Evolutionary conservation across 2,888 invertebrate genomes (phyloP), one percentile per base, ranked within the genome.

Genomic region (Napeogenes sylphis): DNA sequence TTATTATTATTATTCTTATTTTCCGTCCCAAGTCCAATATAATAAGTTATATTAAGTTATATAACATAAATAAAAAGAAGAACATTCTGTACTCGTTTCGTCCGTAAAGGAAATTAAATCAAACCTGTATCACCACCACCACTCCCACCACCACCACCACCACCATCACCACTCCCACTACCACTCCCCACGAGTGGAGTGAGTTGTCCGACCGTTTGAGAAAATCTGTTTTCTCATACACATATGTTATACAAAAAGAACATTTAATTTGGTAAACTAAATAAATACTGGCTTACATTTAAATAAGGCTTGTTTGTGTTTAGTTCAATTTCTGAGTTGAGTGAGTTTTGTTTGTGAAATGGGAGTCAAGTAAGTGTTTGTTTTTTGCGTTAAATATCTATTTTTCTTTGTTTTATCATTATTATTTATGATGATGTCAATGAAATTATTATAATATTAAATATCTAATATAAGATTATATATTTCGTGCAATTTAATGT

Each of bases 121-220:
- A 21, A 21, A 21, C 21, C 21, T 21, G 21, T 21, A 21, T 21
- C 21, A 21, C 21, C 21, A 21, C 21, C 21, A 21, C 21, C 21
- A 21, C 21, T n/a, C n/a, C n/a, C 21, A 21, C 21, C 21, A 21
- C 21, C 1, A 0, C 21, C 21, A 21, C 21, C 21, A 72, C 69
- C 71, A 70, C 72, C n/a, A n/a, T n/a, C 21, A 21, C 21, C 21
- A 21, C 21, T 21, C 21, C 21, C 21, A 21, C 21, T 1, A 72
- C 69, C 71, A 70, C 72, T 68, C 70, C 67, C 70, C 67, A 68
- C 68, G 66, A 66, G 66, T 56, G 61, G 56, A 60, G 46, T 30
- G 59, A 66, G 64, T 67, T 69, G 71, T 54, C 53, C 70, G 70
- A 51, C 66, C 63, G 62, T 64, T 67, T 72, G 67, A 3, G 67